phyloP scores from a whole-genome alignment of 2,888 invertebrate genomes.

The Charanyca ferruginea region DNA sequence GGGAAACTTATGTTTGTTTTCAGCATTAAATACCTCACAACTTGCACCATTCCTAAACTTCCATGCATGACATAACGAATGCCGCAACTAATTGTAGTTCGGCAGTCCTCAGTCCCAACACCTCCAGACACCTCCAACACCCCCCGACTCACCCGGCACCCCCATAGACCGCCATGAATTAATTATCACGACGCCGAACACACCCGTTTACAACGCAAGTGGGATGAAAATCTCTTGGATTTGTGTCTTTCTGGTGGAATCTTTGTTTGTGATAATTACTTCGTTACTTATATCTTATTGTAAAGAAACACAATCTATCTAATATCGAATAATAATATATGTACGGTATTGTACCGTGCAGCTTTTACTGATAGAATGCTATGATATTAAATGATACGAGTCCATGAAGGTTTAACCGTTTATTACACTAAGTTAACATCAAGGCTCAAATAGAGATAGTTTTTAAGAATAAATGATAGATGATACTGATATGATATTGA shows the following conservation, averaged over 20 bases:
- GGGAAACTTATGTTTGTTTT: neutral
- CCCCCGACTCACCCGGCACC: slow-evolving; percentile 22
- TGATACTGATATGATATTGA: too few relatives aligned
- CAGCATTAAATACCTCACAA: slow-evolving; percentile 3
- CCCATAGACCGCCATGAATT: slow-evolving; percentile 67
- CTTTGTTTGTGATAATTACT: neutral
- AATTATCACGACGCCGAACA: slow-evolving; percentile 66
- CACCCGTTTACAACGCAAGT: slow-evolving; percentile 56
- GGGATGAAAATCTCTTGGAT: slow-evolving; percentile 45
- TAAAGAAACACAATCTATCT: too few relatives aligned
- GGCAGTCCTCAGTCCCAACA: slow-evolving; percentile 49
- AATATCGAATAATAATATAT: too few relatives aligned
- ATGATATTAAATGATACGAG: too few relatives aligned
- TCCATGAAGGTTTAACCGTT: too few relatives aligned
- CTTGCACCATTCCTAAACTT: slow-evolving; percentile 38
- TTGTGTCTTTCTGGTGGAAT: slow-evolving; percentile 14
- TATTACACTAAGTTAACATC: too few relatives aligned
- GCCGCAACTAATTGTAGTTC: slow-evolving; percentile 67
- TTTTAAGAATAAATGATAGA: too few relatives aligned
- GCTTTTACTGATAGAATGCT: too few relatives aligned
- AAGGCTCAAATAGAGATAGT: too few relatives aligned
- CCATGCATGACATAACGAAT: slow-evolving; percentile 63
- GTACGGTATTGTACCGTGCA: too few relatives aligned
- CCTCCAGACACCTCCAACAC: slow-evolving; percentile 50
- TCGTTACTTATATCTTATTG: neutral